Evolutionary conservation across 1,140 invertebrate species (phyloP).

Genomic region (Octopus sinensis): DNA sequence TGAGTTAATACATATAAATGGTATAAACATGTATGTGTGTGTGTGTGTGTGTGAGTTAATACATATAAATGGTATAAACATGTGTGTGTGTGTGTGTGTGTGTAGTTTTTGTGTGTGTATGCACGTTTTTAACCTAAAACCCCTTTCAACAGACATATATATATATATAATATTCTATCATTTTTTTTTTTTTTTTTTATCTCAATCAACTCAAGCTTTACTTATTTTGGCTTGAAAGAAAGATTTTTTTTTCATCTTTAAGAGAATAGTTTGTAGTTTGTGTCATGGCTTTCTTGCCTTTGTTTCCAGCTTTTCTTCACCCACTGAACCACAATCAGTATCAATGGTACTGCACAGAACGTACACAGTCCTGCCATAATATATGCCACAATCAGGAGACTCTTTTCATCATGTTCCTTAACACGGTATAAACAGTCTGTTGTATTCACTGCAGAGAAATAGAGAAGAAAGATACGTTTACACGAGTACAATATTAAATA

Average conservation of each 20-base stretch:
- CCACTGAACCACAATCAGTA: constrained; percentile 42
- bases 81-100: no score
- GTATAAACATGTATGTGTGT: no score
- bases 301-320: constrained; percentile 20
- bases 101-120: no score
- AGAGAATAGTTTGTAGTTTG: background rate
- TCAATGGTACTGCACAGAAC: constrained; percentile 40
- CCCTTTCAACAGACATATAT: no score
- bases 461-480: background rate
- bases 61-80: no score
- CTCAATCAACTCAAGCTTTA: no score
- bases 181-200: no score
- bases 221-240: no score
- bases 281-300: background rate
- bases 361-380: constrained; percentile 44
- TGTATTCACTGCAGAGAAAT: constrained; percentile 33
- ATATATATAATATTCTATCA: no score
- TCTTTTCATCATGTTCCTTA: constrained; percentile 21
- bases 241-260: background rate
- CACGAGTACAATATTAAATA: background rate
- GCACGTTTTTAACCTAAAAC: no score
- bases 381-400: constrained; percentile 44
- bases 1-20: no score
- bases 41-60: no score
- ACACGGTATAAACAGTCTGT: constrained; percentile 43